Conservation (phyloP, 1,140 invertebrate genomes). For the Aporrectodea caliginosa region DNA sequence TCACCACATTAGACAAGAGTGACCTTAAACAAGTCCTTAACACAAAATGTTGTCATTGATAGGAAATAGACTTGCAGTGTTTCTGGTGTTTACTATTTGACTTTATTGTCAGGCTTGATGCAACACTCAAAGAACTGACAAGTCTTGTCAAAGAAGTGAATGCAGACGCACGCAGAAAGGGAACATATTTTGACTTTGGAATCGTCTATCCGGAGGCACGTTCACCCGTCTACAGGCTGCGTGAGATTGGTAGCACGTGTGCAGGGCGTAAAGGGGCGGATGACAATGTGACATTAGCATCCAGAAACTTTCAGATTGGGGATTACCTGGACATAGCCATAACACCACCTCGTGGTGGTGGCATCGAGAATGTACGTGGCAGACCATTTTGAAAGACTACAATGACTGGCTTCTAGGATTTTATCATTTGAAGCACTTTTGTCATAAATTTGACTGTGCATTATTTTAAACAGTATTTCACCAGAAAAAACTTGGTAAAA, state of each 20-base stretch:
- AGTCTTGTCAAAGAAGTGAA: slow-evolving; percentile 96
- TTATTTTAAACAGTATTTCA: too few species aligned
- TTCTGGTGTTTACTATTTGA: too few species aligned
- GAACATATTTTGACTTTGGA: slow-evolving; percentile 97
- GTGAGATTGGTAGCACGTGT: slow-evolving; percentile 90
- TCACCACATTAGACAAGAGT: too few species aligned
- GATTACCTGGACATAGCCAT: slow-evolving; percentile 98
- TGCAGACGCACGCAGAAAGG: slow-evolving; percentile 87
- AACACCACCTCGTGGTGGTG: slow-evolving; percentile 65
- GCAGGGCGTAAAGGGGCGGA: slow-evolving; percentile 81
- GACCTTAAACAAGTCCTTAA: too few species aligned
- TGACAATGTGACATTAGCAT: slow-evolving; percentile 56
- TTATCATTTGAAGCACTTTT: too few species aligned
- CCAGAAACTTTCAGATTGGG: slow-evolving; percentile 61
- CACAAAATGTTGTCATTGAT: too few species aligned
- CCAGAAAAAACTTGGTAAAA: too few species aligned
- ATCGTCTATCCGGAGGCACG: slow-evolving; percentile 85
- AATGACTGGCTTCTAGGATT: too few species aligned
- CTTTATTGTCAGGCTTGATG: slow-evolving; percentile 86
- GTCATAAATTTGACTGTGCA: too few species aligned
- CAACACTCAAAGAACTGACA: slow-evolving; percentile 90
- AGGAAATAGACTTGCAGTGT: too few species aligned
- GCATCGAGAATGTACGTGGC: neutral
- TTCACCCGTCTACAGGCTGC: slow-evolving; percentile 74
- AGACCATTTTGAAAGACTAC: neutral